A percentile compares a stretch with the other conserved stretches of the same genome.
Conservation (phyloP, 1,140 invertebrate species). For the Elymnias hypermnestra region DNA sequence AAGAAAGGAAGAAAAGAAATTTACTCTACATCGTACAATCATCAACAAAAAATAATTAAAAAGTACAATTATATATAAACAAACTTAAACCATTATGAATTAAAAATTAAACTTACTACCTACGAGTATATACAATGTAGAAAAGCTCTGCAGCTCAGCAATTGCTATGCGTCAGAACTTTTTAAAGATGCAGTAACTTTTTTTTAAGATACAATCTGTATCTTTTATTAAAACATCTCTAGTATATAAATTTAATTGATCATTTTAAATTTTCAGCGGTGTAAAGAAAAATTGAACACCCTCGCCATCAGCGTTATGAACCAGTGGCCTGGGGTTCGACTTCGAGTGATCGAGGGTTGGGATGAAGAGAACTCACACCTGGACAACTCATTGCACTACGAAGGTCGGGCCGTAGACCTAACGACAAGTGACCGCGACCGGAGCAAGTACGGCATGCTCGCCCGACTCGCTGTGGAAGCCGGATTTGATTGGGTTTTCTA, state of each 20-base stretch:
- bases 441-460: constrained; percentile 97
- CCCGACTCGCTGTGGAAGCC: constrained; percentile 95
- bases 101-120: too few species aligned
- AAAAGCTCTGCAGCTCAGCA: too few species aligned
- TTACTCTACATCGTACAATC: too few species aligned
- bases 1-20: too few species aligned
- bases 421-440: constrained; percentile 95
- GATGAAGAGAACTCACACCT: constrained; percentile 91
- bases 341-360: constrained; percentile 96
- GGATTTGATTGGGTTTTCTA: constrained; percentile 99
- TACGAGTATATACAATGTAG: too few species aligned
- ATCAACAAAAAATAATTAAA: too few species aligned
- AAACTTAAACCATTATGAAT: too few species aligned
- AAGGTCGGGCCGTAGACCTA: constrained; percentile 96
- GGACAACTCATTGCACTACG: constrained; percentile 93
- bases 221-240: not conserved
- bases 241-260: not conserved
- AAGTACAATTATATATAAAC: too few species aligned
- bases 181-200: not conserved
- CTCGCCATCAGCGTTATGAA: constrained; percentile 98
- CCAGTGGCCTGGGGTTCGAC: constrained; percentile 95
- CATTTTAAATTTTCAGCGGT: constrained; percentile 82
- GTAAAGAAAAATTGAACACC: constrained; percentile 96
- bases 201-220: not conserved
- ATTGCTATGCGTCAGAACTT: too few species aligned